Percentiles rank a stretch among this genome's conserved stretches.
Conservation (phyloP, 53 echinoderm and acorn worm species). For the Hippasteria phrygiana region DNA sequence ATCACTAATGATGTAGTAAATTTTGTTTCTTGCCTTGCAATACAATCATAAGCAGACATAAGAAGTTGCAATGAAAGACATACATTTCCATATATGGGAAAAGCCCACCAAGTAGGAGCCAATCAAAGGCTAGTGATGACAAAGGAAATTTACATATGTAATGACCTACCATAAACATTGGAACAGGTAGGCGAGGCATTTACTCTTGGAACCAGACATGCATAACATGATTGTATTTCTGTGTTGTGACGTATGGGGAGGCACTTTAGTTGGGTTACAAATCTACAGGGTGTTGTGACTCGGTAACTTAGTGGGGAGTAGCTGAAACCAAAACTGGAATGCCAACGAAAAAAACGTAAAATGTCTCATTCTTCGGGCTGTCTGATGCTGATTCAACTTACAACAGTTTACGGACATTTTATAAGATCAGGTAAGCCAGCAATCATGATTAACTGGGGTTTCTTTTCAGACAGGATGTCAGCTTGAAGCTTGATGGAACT, state of each 20-base stretch:
- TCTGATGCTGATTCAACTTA: background rate
- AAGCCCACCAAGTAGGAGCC: constrained; percentile 6
- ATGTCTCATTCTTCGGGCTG: constrained; percentile 6
- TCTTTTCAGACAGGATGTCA: background rate
- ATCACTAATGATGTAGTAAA: too few relatives aligned
- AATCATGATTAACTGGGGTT: background rate
- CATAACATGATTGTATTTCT: constrained; percentile 44
- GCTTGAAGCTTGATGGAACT: too few relatives aligned
- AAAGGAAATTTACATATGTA: constrained; percentile 65
- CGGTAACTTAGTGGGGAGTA: background rate
- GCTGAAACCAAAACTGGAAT: constrained; percentile 15
- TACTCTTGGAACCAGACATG: constrained; percentile 22
- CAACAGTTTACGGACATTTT: background rate
- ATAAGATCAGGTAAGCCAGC: constrained; percentile 6
- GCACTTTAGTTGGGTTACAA: constrained; percentile 20
- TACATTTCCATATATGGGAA: constrained; percentile 52
- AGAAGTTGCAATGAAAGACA: background rate
- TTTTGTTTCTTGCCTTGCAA: background rate
- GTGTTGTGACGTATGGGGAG: constrained; percentile 31
- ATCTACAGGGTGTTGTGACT: constrained; percentile 35
- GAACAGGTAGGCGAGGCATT: constrained; percentile 70
- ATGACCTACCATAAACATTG: constrained; percentile 64
- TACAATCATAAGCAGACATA: background rate
- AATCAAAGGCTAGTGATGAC: constrained; percentile 33
- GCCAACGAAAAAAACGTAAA: constrained; percentile 4